A percentile compares a stretch with the other conserved stretches of the same genome.
Conservation (phyloP, 1,140 invertebrate species). For the Macrobrachium rosenbergii region DNA sequence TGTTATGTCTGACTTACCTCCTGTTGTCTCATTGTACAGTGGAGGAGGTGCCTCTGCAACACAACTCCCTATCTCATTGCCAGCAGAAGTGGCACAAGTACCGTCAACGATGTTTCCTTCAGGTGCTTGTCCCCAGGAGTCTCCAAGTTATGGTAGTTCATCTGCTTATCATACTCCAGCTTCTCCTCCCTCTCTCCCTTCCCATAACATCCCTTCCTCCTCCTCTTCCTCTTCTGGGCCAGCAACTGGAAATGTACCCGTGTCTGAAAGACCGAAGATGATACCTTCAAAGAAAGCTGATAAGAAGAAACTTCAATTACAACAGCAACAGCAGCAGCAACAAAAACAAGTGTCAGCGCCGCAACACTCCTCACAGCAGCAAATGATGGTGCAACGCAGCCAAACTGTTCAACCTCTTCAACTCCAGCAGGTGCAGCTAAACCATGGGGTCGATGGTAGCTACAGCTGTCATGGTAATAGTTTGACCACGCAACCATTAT, state of each 20-base stretch:
- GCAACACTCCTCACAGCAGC: conserved; percentile 36
- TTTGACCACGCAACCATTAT: conserved; percentile 46
- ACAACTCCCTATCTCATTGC: conserved; percentile 61
- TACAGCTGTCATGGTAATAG: conserved; percentile 60
- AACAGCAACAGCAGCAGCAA: conserved; percentile 69
- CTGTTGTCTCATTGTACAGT: conserved; percentile 43
- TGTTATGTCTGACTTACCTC: conserved; percentile 55
- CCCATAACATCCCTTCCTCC: conserved; percentile 44
- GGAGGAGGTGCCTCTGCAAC: conserved; percentile 50
- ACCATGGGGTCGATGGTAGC: conserved; percentile 52
- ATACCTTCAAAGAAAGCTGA: conserved; percentile 62
- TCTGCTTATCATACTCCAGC: conserved; percentile 56
- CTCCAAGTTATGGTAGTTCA: conserved; percentile 45
- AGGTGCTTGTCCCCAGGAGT: conserved; percentile 53
- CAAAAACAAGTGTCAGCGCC: conserved; percentile 69
- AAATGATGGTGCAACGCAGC: conserved; percentile 48
- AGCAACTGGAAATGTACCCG: conserved; percentile 64
- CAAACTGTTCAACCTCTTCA: conserved; percentile 62
- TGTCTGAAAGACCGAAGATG: conserved; percentile 66
- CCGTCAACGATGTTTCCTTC: conserved; percentile 57
- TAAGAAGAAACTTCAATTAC: conserved; percentile 68
- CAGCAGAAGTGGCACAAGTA: conserved; percentile 60
- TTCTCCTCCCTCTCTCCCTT: conserved; percentile 55
- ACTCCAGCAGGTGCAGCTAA: conserved; percentile 57
- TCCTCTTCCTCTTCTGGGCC: conserved; percentile 50